phyloP scores from a whole-genome alignment of 2,797 vertebrate genomes.

The Typhlichthys subterraneus region DNA sequence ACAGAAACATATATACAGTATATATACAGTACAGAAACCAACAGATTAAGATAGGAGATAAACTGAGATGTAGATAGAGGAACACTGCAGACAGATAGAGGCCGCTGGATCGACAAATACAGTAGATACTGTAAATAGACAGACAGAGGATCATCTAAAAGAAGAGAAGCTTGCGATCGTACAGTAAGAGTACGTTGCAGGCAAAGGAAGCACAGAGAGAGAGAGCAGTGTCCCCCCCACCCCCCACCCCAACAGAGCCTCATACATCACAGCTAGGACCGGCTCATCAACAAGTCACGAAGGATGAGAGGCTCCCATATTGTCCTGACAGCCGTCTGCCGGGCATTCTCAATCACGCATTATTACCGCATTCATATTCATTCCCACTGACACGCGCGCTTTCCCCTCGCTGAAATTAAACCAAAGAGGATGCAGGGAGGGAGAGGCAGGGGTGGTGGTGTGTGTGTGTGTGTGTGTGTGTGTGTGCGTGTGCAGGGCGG shows the following conservation, averaged over 20 bases:
- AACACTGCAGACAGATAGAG: slow-evolving; percentile 28
- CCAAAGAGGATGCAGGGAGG: slow-evolving; percentile 71
- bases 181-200: background rate
- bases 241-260: slow-evolving; percentile 61
- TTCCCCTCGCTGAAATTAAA: slow-evolving; percentile 92
- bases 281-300: slow-evolving; percentile 97
- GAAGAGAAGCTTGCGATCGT: slow-evolving; percentile 9
- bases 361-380: slow-evolving; percentile 99
- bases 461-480: slow-evolving; percentile 11
- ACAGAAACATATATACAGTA: slow-evolving; percentile 35
- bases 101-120: slow-evolving; percentile 9
- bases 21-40: slow-evolving; percentile 21
- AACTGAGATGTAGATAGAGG: slow-evolving; percentile 32
- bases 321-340: slow-evolving; percentile 92
- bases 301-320: slow-evolving; percentile 98
- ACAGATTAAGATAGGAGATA: slow-evolving; percentile 14
- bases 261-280: slow-evolving; percentile 69
- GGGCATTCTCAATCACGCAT: slow-evolving; percentile 98
- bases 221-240: slow-evolving; percentile 39
- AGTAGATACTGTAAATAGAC: background rate
- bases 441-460: slow-evolving; percentile 19
- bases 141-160: background rate
- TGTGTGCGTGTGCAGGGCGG: slow-evolving; percentile 15
- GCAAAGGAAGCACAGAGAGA: slow-evolving; percentile 1
- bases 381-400: slow-evolving; percentile 94